Conservation (phyloP, 2,888 invertebrate genomes). For the Scelioninae gen. 1 region DNA sequence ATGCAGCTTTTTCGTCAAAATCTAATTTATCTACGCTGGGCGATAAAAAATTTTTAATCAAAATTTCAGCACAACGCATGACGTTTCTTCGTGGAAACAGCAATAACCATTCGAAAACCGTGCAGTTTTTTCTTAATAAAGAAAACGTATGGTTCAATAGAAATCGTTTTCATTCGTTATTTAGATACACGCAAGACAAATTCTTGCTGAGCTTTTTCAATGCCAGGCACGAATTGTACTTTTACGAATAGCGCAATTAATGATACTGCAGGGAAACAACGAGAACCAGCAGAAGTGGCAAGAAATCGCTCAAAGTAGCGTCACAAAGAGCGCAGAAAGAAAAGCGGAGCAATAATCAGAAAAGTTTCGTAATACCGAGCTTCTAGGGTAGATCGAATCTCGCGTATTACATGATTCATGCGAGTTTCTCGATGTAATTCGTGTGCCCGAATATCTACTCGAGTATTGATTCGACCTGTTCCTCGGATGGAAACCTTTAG, state of each 20-base stretch:
- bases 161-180: constrained; percentile 35
- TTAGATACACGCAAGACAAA: constrained; percentile 46
- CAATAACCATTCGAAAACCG: constrained; percentile 3
- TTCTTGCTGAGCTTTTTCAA: constrained; percentile 19
- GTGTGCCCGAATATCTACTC: constrained; percentile 34
- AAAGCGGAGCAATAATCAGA: constrained; percentile 40
- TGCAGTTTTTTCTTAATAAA: constrained; percentile 5
- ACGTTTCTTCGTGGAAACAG: neutral
- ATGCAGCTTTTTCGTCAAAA: neutral
- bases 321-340: constrained; percentile 38
- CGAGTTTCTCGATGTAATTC: constrained; percentile 45
- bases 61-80: constrained; percentile 4
- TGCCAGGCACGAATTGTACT: constrained; percentile 50
- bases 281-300: neutral
- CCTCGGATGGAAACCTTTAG: too few species aligned
- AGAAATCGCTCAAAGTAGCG: constrained; percentile 33
- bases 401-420: constrained; percentile 49
- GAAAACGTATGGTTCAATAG: constrained; percentile 33
- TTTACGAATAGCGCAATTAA: constrained; percentile 55
- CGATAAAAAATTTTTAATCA: constrained; percentile 16
- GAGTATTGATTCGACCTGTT: constrained; percentile 50
- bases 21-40: neutral
- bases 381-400: constrained; percentile 34
- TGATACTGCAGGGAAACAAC: constrained; percentile 26
- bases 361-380: constrained; percentile 35